Evolutionary conservation across 2,888 invertebrate genomes (phyloP).

Genomic region (Catocala fraxini): DNA sequence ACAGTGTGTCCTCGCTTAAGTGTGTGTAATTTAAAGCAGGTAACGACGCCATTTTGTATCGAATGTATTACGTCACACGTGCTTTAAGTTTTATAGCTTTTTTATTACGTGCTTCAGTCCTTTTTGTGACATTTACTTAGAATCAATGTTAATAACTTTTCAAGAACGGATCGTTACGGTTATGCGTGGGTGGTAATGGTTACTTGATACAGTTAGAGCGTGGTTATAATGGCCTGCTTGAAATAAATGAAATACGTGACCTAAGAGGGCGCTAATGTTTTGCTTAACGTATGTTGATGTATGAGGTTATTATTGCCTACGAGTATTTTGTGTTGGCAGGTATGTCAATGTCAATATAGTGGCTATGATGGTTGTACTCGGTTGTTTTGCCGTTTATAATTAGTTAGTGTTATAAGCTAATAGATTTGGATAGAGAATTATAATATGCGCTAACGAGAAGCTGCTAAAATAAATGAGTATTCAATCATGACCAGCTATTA

Average conservation of each 20-base stretch:
- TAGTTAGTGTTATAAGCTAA: too few relatives aligned
- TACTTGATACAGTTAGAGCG: conserved; percentile 24
- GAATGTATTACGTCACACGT: conserved; percentile 48
- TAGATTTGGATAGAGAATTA: too few relatives aligned
- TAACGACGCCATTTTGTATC: conserved; percentile 63
- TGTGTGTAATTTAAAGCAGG: conserved; percentile 58
- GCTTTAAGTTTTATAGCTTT: conserved; percentile 55
- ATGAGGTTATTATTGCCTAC: too few relatives aligned
- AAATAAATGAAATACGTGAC: conserved; percentile 20
- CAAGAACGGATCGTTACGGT: conserved; percentile 22
- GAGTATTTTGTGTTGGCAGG: too few relatives aligned
- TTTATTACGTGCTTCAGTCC: conserved; percentile 50
- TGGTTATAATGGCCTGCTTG: conserved; percentile 14
- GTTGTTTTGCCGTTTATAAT: too few relatives aligned
- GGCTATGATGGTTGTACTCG: too few relatives aligned
- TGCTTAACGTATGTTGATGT: neutral
- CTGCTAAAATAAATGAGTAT: too few relatives aligned
- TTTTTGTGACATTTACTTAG: conserved; percentile 48
- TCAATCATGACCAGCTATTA: too few relatives aligned
- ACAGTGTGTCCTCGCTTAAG: conserved; percentile 50
- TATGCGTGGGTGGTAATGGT: conserved; percentile 16
- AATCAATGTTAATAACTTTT: conserved; percentile 53
- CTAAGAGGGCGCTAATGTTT: conserved; percentile 5
- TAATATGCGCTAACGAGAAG: too few relatives aligned
- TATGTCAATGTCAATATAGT: too few relatives aligned